Evolutionary conservation across 2,113 vertebrate species (phyloP), one percentile per base, ranked within the genome.

Genomic region (Oncorhynchus kisutch): DNA sequence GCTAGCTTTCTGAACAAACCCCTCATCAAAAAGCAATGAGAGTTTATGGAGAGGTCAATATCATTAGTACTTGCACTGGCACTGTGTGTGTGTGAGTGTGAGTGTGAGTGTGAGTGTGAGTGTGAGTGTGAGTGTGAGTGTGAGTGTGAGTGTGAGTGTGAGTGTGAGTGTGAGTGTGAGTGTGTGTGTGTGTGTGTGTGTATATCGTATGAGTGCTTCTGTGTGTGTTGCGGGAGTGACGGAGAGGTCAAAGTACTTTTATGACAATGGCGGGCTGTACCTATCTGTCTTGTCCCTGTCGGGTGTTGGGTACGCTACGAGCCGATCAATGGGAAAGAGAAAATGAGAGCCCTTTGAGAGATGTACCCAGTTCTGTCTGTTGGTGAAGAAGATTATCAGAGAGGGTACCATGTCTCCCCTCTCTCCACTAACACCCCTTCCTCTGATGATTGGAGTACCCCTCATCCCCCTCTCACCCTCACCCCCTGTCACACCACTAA

Each of bases 301-400:
- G 86, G 84, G 90, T 94, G 92, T 92, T 90, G 92, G 85, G 88
- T 54, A 54, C 51, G 16, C 16, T 18, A 18, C 14, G 51, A 54
- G 51, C 12, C 92, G 93, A 95, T 95, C 94, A 94, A 95, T 94
- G 94, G 89, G 82, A 92, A 86, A 91, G 91, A 91, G 92, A 93
- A 93, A 93, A 96, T 95, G 95, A 94, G 93, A 95, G 92, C 94
- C 93, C 74, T 78, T 29, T 72, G 22, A 12, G 94, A 91, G 92
- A 93, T 92, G 87, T 84, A 89, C 90, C 71, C 90, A 93, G 93
- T 91, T 93, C 94, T 94, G 91, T 94, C 93, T 22, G 59, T 11
- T n/a, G n/a, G 5, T 62, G 59, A 94, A 91, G 92, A 94, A 91
- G 91, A 94, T 92, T 93, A 96, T 95, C 95, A 95, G 94, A 95